Conservation (phyloP, 2,797 vertebrate genomes). For the Coccyzus lansbergi region DNA sequence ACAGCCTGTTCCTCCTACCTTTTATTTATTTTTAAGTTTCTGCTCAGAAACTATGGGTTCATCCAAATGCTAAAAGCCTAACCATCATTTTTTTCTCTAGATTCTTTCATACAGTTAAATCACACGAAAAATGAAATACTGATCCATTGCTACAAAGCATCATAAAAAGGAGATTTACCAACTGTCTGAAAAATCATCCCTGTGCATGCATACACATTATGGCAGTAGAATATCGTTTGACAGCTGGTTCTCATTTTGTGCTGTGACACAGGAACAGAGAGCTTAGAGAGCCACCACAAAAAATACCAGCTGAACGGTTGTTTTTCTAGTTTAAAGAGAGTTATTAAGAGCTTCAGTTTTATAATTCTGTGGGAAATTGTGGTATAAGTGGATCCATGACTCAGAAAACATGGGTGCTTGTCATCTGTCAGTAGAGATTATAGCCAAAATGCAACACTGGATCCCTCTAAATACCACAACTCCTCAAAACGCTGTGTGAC, state of each 20-base stretch:
- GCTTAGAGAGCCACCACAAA: slow-evolving; percentile 41
- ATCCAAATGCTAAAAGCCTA: slow-evolving; percentile 50
- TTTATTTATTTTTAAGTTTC: slow-evolving; percentile 52
- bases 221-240: not conserved
- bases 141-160: not conserved
- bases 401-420: slow-evolving; percentile 43
- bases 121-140: not conserved
- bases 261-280: slow-evolving; percentile 54
- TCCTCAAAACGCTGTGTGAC: not conserved
- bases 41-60: slow-evolving; percentile 6
- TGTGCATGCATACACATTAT: not conserved
- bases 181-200: slow-evolving; percentile 1
- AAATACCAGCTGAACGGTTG: slow-evolving; percentile 53
- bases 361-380: slow-evolving; percentile 65
- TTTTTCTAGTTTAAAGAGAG: slow-evolving; percentile 54
- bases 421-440: slow-evolving; percentile 39
- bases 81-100: not conserved
- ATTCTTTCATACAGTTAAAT: not conserved
- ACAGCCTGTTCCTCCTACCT: slow-evolving; percentile 48
- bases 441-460: not conserved
- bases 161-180: slow-evolving; percentile 3
- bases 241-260: slow-evolving; percentile 60
- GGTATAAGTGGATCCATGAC: slow-evolving; percentile 57
- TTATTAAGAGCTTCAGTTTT: slow-evolving; percentile 48
- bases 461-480: slow-evolving; percentile 26